These are phyloP conservation scores for Apotomis betuletana DNA, from an alignment of 2,888 invertebrate genomes.

Conservation along the genomic window DNA sequence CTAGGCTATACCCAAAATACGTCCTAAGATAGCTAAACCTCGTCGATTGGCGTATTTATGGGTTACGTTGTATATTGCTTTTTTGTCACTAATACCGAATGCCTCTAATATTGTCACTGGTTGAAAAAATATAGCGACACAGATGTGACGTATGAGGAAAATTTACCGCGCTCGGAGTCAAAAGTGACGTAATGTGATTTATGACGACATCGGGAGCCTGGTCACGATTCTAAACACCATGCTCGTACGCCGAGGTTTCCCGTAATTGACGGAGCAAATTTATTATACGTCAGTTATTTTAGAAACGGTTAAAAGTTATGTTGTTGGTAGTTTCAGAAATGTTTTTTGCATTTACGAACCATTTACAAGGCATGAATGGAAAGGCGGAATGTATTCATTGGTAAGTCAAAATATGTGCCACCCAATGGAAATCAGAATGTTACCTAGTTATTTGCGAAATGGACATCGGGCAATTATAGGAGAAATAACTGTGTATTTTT, in stretches of 20 bases:
- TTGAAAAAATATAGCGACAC: slow-evolving; percentile 21
- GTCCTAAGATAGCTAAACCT: too few relatives aligned
- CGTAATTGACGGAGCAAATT: slow-evolving; percentile 45
- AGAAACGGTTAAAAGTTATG: not conserved
- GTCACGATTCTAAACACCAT: slow-evolving; percentile 53
- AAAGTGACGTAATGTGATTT: slow-evolving; percentile 58
- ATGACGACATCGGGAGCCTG: slow-evolving; percentile 52
- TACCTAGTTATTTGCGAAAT: too few relatives aligned
- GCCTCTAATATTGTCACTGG: slow-evolving; percentile 11
- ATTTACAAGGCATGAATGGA: too few relatives aligned
- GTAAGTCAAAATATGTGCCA: too few relatives aligned
- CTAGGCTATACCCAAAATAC: too few relatives aligned
- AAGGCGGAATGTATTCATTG: too few relatives aligned
- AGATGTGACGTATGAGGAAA: slow-evolving; percentile 45
- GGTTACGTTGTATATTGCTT: slow-evolving; percentile 31
- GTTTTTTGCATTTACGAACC: too few relatives aligned
- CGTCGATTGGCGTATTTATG: not conserved
- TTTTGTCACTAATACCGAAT: slow-evolving; percentile 22
- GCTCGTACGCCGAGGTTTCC: slow-evolving; percentile 24
- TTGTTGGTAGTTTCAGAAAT: too few relatives aligned
- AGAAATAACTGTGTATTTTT: too few relatives aligned
- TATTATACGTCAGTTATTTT: slow-evolving; percentile 12
- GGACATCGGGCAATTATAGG: too few relatives aligned
- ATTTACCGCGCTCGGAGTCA: slow-evolving; percentile 52
- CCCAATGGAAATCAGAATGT: too few relatives aligned